Base-by-base conservation (phyloP, 2,113 vertebrate genomes). In the Oxyruncus cristatus region DNA sequence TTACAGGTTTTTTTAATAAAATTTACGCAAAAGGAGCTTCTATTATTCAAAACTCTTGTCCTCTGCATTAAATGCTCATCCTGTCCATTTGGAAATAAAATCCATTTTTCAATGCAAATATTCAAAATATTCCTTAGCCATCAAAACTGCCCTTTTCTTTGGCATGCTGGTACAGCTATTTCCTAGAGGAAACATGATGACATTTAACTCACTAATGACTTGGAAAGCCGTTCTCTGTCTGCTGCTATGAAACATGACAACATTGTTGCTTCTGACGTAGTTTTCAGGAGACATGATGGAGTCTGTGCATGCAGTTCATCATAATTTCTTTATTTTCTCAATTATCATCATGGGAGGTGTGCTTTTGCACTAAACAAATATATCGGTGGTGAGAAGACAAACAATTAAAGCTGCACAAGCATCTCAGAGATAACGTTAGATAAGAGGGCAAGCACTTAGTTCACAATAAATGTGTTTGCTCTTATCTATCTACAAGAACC, bases 1-100 rank as follows among this genome's bases (percentile, higher is more conserved):
- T 95, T 92, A 77, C 91, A 73, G 41, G 10, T 9, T 7, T 68
- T 96, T 97, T 95, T 90, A 81, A 91, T 91, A 97, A 93, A 76
- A 97, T 97, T 97, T 92, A 88, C 85, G 67, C 97, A 89, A 97
- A 91, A 97, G 85, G 61, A 96, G 65, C 8, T 97, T 97, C 80
- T 89, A 76, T 95, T 96, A 96, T 93, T 98, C 90, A 98, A 92
- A 95, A 84, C 52, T 70, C 63, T 80, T 44, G 15, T 90, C 66
- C 49, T 77, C 72, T 39, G 14, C 50, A 37, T 85, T 95, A 89
- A 92, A 93, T 66, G 49, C 27, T 61, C 59, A 56, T 82, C 41
- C 58, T 92, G 47, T 78, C 96, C 53, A 93, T 65, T 79, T 39
- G 28, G 61, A 66, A 50, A 70, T 28, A 50, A 88, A 85, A 77